Base-by-base conservation (phyloP, 2,113 vertebrate species). In the Oreocharis arfaki region DNA sequence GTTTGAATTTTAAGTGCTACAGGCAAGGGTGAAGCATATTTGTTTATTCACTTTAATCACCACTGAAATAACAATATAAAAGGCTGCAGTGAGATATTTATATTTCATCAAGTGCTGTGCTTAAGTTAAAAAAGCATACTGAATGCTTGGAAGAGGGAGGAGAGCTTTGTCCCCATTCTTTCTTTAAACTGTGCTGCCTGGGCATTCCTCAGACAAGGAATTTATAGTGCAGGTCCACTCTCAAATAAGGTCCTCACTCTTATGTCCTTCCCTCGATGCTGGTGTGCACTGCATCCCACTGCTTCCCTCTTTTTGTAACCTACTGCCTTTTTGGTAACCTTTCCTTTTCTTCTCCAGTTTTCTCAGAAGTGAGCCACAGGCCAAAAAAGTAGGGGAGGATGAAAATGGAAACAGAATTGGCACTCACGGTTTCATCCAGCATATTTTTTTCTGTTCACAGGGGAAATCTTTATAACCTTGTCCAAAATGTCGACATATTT, bases 401-500 rank as follows among this genome's bases (percentile, higher is more conserved):
- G 83, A 59, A 86, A 94, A 86, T 17, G n/a, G 87, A 93, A 95
- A 76, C 42, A 59, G 77, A 94, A 84, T 37, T 94, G 83, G 73
- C 79, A 61, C 46, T 93, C 41, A 42, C 4, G 0, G 18, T 74
- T 90, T 89, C 69, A 95, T 87, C 65, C 46, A 76, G 68, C 56
- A 69, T 46, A 35, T 81, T 92, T 96, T 44, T 93, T 90, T 84
- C 41, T 90, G 37, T 75, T 93, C 76, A 46, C 10, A 65, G 78
- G 44, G 61, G 37, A 92, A 95, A 92, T 79, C 56, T 84, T 92
- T 69, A 82, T 95, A 95, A 95, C 88, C 95, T 94, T 95, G 88
- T 96, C 90, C 80, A 94, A 93, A 87, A 87, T 50, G 85, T 79
- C 5, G 63, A 91, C 93, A 79, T 94, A 87, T 89, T 95, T 92